phyloP scores from a whole-genome alignment of 1,140 invertebrate genomes.

The Ostrea edulis region DNA sequence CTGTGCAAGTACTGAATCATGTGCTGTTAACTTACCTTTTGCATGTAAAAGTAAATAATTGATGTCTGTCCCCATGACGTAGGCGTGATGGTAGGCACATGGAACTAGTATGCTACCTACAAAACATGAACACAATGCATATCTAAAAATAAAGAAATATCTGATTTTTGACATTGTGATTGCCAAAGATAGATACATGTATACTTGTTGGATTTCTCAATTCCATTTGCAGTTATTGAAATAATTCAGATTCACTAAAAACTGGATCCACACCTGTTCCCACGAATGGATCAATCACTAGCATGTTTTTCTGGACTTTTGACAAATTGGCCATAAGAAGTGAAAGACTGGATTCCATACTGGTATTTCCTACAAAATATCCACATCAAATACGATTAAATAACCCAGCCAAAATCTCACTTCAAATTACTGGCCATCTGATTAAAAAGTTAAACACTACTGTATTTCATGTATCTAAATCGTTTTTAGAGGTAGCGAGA shows the following conservation, averaged over 20 bases:
- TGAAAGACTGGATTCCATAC: constrained; percentile 96
- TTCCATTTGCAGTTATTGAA: too few species aligned
- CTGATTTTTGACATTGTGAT: too few species aligned
- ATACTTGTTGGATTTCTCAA: too few species aligned
- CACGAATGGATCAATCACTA: constrained; percentile 96
- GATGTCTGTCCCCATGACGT: constrained; percentile 95
- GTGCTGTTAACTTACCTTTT: constrained; percentile 82
- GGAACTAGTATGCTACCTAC: constrained; percentile 91
- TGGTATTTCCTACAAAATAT: constrained; percentile 86
- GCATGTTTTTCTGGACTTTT: constrained; percentile 85
- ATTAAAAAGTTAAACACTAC: not conserved
- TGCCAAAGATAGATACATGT: too few species aligned
- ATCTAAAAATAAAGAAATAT: too few species aligned
- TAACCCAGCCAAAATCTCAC: too few species aligned
- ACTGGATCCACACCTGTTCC: constrained; percentile 85
- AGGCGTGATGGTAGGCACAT: constrained; percentile 93
- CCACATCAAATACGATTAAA: not conserved
- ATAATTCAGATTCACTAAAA: not conserved
- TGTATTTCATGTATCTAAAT: not conserved
- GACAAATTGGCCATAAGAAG: constrained; percentile 97
- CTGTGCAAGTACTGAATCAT: too few species aligned
- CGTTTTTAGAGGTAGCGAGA: not conserved
- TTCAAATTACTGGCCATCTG: not conserved
- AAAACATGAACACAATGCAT: too few species aligned
- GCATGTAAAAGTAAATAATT: constrained; percentile 96